Conservation (phyloP, 2,797 vertebrate species). For the Geotrypetes seraphini region DNA sequence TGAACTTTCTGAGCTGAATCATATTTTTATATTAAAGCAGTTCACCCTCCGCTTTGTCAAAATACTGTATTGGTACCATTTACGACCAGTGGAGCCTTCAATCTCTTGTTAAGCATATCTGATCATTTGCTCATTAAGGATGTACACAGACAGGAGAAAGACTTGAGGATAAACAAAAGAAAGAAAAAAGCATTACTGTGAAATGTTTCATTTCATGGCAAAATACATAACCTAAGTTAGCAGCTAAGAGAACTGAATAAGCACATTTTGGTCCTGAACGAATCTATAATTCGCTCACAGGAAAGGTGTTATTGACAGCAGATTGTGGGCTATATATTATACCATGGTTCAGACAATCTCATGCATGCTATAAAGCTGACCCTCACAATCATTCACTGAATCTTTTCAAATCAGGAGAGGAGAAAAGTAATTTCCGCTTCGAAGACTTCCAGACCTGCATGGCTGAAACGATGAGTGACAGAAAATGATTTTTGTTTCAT, state of each 20-base stretch:
- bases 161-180: too few species aligned
- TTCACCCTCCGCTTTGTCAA: neutral
- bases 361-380: neutral
- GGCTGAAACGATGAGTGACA: slow-evolving; percentile 24
- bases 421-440: slow-evolving; percentile 64
- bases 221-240: too few species aligned
- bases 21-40: slow-evolving; percentile 9
- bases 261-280: too few species aligned
- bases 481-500: slow-evolving; percentile 9
- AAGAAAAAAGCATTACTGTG: too few species aligned
- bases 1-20: slow-evolving; percentile 2
- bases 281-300: too few species aligned
- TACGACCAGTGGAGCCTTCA: neutral
- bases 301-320: too few species aligned
- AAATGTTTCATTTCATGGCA: too few species aligned
- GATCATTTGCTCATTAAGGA: neutral
- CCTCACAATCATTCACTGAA: slow-evolving; percentile 2
- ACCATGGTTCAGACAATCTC: neutral
- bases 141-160: neutral
- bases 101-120: neutral
- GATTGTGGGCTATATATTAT: neutral
- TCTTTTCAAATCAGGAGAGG: slow-evolving; percentile 54
- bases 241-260: too few species aligned
- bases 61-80: neutral
- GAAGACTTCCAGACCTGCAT: slow-evolving; percentile 11